These are phyloP conservation scores for Anabacerthia variegaticeps DNA, from an alignment of 2,797 vertebrate genomes.

Conservation along the genomic window DNA sequence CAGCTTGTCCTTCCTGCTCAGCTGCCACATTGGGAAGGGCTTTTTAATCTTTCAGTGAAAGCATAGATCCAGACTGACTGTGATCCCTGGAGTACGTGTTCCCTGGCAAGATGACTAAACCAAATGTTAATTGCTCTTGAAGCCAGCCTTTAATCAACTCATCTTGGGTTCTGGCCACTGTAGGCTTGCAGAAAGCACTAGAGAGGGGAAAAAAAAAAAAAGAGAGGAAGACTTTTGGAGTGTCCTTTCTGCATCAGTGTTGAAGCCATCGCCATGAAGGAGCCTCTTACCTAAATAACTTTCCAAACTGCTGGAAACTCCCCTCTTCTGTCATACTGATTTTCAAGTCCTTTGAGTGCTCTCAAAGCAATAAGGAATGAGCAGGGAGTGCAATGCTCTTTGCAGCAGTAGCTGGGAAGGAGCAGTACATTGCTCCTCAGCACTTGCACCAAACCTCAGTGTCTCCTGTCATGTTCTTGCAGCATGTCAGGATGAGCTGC, in stretches of 20 bases:
- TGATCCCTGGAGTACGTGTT: conserved; percentile 8
- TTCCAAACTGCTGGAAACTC: neutral
- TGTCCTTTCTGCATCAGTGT: neutral
- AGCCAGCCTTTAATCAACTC: conserved; percentile 49
- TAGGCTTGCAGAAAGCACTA: neutral
- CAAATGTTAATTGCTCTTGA: conserved; percentile 53
- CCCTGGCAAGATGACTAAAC: conserved; percentile 49
- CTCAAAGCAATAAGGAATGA: neutral
- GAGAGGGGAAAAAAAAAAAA: neutral
- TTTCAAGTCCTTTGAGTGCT: neutral
- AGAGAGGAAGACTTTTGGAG: neutral
- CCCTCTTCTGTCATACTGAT: neutral
- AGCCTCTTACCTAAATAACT: neutral
- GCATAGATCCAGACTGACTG: conserved; percentile 22
- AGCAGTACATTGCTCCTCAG: neutral
- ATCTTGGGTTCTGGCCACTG: neutral
- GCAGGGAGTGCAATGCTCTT: neutral
- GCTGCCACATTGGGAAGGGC: neutral
- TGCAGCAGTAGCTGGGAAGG: neutral
- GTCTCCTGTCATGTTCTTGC: neutral
- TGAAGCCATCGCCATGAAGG: neutral
- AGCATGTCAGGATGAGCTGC: neutral
- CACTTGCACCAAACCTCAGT: rapidly evolving
- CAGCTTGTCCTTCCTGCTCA: neutral
- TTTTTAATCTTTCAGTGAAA: conserved; percentile 44